These are phyloP conservation scores for Encarsia formosa DNA, from an alignment of 2,888 invertebrate species.

Conservation along the genomic window DNA sequence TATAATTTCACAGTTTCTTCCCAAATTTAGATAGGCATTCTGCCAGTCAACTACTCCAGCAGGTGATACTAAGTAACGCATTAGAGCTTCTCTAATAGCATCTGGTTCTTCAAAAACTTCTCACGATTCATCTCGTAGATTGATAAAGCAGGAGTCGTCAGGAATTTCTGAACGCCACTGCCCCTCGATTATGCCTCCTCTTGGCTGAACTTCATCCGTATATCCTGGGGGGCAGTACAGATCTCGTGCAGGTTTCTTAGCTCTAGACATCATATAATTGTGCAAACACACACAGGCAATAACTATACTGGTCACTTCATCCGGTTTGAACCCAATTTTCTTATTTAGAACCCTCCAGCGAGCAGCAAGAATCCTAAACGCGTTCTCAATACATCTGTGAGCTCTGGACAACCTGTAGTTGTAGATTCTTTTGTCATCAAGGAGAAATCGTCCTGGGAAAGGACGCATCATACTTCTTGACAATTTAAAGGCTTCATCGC, in stretches of 20 bases:
- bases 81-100: too few species aligned
- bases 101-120: too few species aligned
- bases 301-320: constrained; percentile 14
- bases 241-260: background rate
- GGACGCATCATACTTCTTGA: constrained; percentile 16
- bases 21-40: too few species aligned
- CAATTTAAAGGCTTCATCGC: constrained; percentile 13
- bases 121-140: too few species aligned
- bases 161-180: too few species aligned
- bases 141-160: too few species aligned
- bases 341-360: background rate
- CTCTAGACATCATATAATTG: constrained; percentile 12
- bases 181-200: too few species aligned
- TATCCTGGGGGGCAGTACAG: background rate
- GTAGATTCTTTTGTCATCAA: background rate
- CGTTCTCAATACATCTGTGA: constrained; percentile 18
- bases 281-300: constrained; percentile 14
- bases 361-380: background rate
- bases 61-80: too few species aligned
- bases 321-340: constrained; percentile 19
- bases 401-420: background rate
- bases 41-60: too few species aligned
- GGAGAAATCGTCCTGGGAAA: background rate
- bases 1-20: too few species aligned
- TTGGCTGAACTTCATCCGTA: too few species aligned